Evolutionary conservation across 2,797 vertebrate genomes (phyloP).

Genomic region (Silurus lanzhouensis): DNA sequence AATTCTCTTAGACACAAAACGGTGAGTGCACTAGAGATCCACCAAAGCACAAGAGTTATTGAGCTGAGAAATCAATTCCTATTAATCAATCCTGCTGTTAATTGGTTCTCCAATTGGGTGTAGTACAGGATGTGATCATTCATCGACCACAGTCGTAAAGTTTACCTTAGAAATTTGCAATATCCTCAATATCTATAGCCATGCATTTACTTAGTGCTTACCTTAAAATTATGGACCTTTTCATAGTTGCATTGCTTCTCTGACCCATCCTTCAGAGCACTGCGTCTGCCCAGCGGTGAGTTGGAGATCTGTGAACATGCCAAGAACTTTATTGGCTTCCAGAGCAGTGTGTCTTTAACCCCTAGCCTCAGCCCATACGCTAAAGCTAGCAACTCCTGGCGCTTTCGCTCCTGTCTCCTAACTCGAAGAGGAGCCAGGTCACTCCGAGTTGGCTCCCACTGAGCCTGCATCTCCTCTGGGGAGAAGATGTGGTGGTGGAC

Average conservation of each 20-base stretch:
- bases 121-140: neutral
- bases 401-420: constrained; percentile 82
- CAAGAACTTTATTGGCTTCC: constrained; percentile 97
- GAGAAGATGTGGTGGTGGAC: constrained; percentile 43
- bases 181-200: neutral
- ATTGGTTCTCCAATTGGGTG: constrained; percentile 35
- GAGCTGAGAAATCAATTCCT: constrained; percentile 6
- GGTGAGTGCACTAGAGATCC: neutral
- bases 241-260: constrained; percentile 95
- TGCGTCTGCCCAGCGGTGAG: constrained; percentile 88
- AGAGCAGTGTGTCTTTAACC: constrained; percentile 82
- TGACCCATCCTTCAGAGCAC: constrained; percentile 83
- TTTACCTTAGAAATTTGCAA: neutral
- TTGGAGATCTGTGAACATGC: constrained; percentile 93
- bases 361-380: constrained; percentile 91
- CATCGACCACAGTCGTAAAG: neutral
- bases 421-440: constrained; percentile 78
- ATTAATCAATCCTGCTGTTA: constrained; percentile 26
- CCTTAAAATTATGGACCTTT: constrained; percentile 99
- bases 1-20: neutral
- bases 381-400: constrained; percentile 89
- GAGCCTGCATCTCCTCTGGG: constrained; percentile 74
- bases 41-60: neutral
- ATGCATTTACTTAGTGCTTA: constrained; percentile 67
- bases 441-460: constrained; percentile 76